These are phyloP conservation scores for Araneus ventricosus DNA, from an alignment of 1,140 invertebrate genomes.

Conservation along the genomic window DNA sequence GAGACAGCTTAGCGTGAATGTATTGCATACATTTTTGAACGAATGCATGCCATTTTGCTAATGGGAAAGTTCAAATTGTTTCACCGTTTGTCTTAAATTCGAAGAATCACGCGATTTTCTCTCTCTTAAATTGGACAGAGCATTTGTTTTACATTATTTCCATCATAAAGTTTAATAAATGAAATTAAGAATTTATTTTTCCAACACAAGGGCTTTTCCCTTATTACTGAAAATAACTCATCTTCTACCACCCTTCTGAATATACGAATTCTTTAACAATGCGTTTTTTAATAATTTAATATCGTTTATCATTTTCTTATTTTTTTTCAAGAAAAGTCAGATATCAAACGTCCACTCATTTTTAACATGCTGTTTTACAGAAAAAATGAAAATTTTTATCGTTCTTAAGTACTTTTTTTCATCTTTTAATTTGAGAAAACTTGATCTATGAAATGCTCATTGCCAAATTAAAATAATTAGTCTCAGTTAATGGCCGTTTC, in stretches of 20 bases:
- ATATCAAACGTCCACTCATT: no score
- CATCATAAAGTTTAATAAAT: neutral
- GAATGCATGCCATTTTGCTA: neutral
- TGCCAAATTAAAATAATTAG: no score
- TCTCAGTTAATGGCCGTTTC: no score
- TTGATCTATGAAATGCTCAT: no score
- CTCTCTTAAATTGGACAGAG: neutral
- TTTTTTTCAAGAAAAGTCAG: no score
- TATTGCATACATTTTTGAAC: neutral
- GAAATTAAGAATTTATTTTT: neutral
- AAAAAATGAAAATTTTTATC: no score
- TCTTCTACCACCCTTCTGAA: neutral
- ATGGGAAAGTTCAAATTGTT: neutral
- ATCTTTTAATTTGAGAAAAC: no score
- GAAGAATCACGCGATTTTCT: neutral
- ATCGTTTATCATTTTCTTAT: no score
- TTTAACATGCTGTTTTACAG: no score
- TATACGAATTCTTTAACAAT: no score
- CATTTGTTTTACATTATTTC: neutral
- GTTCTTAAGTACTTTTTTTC: no score
- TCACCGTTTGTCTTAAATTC: neutral
- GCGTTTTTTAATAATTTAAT: no score
- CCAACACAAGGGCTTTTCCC: neutral
- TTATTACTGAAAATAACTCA: neutral
- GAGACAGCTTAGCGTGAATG: neutral